Evolutionary conservation across 2,888 invertebrate genomes (phyloP).

Genomic region (Drymonia ruficornis): DNA sequence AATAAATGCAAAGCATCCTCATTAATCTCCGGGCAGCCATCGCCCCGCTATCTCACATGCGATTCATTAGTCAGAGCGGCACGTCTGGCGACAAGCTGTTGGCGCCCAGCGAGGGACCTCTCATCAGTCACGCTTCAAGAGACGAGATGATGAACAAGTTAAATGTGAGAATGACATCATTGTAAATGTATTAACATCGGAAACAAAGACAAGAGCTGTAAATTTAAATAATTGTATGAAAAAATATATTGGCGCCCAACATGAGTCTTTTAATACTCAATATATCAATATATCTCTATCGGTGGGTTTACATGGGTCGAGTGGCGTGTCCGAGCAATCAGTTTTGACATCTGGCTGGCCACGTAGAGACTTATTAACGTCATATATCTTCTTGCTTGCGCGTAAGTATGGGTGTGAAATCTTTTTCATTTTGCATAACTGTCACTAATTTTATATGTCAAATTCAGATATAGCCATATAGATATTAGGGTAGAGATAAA

Average conservation of each 20-base stretch:
- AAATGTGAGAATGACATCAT: not conserved
- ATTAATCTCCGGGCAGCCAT: not conserved
- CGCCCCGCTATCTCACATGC: not conserved
- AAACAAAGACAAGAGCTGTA: not conserved
- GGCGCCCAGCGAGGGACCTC: slow-evolving; percentile 20
- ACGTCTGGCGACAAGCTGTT: not conserved
- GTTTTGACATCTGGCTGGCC: too few species aligned
- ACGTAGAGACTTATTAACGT: too few species aligned
- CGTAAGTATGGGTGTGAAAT: too few species aligned
- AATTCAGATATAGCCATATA: too few species aligned
- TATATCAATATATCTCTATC: too few species aligned
- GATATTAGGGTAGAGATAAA: too few species aligned
- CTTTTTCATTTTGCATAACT: too few species aligned
- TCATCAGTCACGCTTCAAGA: slow-evolving; percentile 2
- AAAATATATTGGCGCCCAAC: not conserved
- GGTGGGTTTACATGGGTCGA: too few species aligned
- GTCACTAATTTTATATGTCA: too few species aligned
- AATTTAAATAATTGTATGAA: too few species aligned
- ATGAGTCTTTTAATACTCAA: not conserved
- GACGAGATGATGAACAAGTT: not conserved
- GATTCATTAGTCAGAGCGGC: slow-evolving; percentile 3
- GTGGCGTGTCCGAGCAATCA: too few species aligned
- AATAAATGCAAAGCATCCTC: not conserved
- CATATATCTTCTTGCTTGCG: too few species aligned
- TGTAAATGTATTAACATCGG: not conserved